Percentiles rank a stretch among this genome's conserved stretches.
Conservation (phyloP, 1,140 invertebrate species). For the Drosophila ironensis region DNA sequence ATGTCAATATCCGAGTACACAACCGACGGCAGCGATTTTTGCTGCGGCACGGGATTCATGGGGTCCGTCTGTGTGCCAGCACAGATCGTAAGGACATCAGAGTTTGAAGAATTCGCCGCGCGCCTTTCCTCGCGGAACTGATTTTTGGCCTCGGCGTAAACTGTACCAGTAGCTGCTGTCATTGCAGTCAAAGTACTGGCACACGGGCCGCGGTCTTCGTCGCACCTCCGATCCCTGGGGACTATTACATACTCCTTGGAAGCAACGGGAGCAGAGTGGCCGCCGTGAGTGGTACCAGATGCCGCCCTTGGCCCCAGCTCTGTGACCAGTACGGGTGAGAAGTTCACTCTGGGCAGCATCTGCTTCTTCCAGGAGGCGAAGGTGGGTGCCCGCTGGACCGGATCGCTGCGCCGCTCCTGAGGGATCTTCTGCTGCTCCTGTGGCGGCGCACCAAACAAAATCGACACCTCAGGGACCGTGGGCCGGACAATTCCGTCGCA, state of each 20-base stretch:
- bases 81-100: slow-evolving; percentile 72
- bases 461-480: slow-evolving; percentile 72
- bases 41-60: neutral
- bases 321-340: slow-evolving; percentile 53
- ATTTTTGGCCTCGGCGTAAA: slow-evolving; percentile 26
- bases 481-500: slow-evolving; percentile 45
- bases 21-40: neutral
- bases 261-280: neutral
- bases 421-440: slow-evolving; percentile 36
- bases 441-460: slow-evolving; percentile 59
- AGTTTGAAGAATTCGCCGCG: neutral
- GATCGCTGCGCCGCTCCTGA: slow-evolving; percentile 6
- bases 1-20: slow-evolving; percentile 34
- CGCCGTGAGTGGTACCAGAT: neutral
- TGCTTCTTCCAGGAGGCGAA: slow-evolving; percentile 77
- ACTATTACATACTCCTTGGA: slow-evolving; percentile 49
- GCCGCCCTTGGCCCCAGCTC: slow-evolving; percentile 46
- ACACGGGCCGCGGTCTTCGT: neutral
- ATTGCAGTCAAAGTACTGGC: neutral
- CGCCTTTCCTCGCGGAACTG: slow-evolving; percentile 11
- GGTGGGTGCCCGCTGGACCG: neutral
- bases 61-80: slow-evolving; percentile 71
- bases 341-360: slow-evolving; percentile 66
- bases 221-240: slow-evolving; percentile 26
- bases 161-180: neutral